phyloP scores from a whole-genome alignment of 2,113 vertebrate genomes.

The Poeciliopsis turrubarensis region DNA sequence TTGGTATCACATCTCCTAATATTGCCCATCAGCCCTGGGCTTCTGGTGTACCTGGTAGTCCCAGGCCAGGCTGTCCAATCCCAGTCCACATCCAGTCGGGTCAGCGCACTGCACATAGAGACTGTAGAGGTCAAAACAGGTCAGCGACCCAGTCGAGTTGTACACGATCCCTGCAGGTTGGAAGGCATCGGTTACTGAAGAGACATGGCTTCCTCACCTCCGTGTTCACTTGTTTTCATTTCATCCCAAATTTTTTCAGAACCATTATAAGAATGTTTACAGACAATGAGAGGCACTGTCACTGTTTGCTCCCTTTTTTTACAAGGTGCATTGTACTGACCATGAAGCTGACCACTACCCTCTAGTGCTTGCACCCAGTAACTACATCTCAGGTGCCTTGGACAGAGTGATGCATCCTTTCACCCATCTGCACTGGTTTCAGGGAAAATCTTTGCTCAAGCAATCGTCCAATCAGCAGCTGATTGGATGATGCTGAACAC shows the following conservation, averaged over 20 bases:
- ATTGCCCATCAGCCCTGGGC: too few species aligned
- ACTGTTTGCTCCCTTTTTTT: too few species aligned
- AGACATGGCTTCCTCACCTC: background rate
- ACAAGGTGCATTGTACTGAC: too few species aligned
- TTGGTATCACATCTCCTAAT: too few species aligned
- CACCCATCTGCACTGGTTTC: background rate
- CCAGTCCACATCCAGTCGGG: conserved; percentile 89
- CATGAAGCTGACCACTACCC: background rate
- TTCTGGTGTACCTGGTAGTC: conserved; percentile 89
- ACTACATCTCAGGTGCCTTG: background rate
- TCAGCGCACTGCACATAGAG: conserved; percentile 87
- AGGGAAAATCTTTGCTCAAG: too few species aligned
- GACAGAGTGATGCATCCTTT: background rate
- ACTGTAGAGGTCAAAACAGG: conserved; percentile 84
- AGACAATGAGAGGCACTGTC: background rate
- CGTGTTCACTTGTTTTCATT: background rate
- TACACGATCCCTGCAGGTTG: conserved; percentile 86
- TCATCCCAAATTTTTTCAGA: too few species aligned
- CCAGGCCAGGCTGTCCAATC: conserved; percentile 86
- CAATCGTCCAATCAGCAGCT: background rate
- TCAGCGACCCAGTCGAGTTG: conserved; percentile 78
- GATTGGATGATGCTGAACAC: background rate
- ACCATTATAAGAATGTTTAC: background rate
- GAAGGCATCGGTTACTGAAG: background rate
- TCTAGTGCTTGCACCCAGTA: conserved; percentile 20